Base-by-base conservation (phyloP, 2,888 invertebrate genomes). In the Sphecodes monilicornis region DNA sequence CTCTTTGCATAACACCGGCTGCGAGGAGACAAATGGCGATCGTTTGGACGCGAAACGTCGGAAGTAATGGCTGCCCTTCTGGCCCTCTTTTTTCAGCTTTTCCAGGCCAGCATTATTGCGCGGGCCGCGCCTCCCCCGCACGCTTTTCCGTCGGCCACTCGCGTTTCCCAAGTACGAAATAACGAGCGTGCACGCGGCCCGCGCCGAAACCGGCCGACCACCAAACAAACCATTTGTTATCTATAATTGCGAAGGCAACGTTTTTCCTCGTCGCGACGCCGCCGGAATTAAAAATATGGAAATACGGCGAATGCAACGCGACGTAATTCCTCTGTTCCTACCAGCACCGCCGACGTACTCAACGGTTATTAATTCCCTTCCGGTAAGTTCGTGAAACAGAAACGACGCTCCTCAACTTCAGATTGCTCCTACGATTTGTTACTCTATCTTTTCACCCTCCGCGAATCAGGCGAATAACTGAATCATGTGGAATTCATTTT, bases 11-110 rank as follows among this genome's bases (percentile, higher is more conserved):
- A 91, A 87, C 86, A 85, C 87, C 88, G 85, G 86, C 89, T 86
- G 89, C 87, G 85, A 84, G 81, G 87, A 91, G 91, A 91, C 90
- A 91, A 91, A 91, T 91, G 87, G 89, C 89, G 85, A 91, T 91
- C 87, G 90, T 91, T 91, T 86, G 86, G 91, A 85, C 82, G 88
- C 88, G 88, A 85, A 90, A 86, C 88, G 88, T 90, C 88, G 89
- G 89, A 91, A 91, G 91, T 91, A 90, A 91, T 90, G 89, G 88
- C 85, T 86, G 90, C 84, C 87, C 89, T 90, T 88, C 86, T 90
- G 88, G 86, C 91, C 86, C 91, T 90, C 91, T 90, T 90, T 66
- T 90, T 90, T 89, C 88, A 90, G 87, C 89, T 90, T 90, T 90
- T 90, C 87, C 90, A 90, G 86, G 89, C 82, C 86, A 84, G 88